Percentiles rank a stretch among this genome's conserved stretches.
Conservation (phyloP, 2,113 vertebrate genomes). For the Leptobrachium leishanense region DNA sequence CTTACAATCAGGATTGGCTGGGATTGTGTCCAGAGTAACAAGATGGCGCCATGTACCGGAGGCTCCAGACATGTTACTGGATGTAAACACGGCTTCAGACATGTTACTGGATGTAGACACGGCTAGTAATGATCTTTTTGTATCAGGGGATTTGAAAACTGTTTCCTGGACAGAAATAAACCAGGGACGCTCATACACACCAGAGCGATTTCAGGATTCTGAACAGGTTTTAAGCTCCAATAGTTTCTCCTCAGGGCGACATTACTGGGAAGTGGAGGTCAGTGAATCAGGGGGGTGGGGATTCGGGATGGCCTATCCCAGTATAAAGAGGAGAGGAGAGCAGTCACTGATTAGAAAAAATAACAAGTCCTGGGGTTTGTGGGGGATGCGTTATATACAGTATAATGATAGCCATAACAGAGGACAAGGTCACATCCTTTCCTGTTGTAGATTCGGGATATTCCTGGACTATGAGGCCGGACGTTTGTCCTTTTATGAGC, state of each 20-base stretch:
- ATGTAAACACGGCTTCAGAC: constrained; percentile 4
- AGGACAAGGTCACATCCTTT: no score
- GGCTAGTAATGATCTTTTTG: neutral
- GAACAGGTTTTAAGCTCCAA: neutral
- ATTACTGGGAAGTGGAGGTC: constrained; percentile 12
- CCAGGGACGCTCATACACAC: neutral
- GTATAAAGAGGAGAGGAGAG: neutral
- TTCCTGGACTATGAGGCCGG: constrained; percentile 13
- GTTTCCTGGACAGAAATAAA: neutral
- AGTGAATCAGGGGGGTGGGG: constrained; percentile 5
- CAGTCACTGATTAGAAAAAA: constrained; percentile 4
- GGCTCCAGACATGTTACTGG: constrained; percentile 1
- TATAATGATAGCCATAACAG: neutral
- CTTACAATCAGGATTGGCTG: constrained; percentile 15
- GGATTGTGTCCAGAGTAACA: constrained; percentile 2
- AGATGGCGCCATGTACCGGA: constrained; percentile 9
- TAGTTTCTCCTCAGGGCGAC: neutral
- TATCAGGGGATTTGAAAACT: neutral
- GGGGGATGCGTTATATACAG: neutral
- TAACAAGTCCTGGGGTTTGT: constrained; percentile 13
- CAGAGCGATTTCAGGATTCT: neutral
- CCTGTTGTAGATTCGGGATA: neutral
- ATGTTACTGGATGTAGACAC: neutral
- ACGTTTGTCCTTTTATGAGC: constrained; percentile 4
- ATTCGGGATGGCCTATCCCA: constrained; percentile 10